phyloP scores from a whole-genome alignment of 2,113 vertebrate species.

The Pipra filicauda region DNA sequence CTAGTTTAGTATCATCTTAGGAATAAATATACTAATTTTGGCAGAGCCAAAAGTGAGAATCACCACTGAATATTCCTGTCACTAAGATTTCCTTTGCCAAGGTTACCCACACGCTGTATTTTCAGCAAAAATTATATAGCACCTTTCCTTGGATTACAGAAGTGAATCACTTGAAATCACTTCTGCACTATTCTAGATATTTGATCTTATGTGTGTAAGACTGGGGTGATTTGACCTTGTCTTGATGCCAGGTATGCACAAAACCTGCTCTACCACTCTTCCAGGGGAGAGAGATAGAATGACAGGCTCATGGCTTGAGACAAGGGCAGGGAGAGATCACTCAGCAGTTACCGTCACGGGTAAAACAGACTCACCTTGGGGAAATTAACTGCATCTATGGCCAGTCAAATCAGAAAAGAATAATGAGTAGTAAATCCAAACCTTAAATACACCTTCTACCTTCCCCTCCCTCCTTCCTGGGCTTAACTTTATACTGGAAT shows the following conservation, averaged over 20 bases:
- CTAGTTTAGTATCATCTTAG: not conserved
- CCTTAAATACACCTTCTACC: not conserved
- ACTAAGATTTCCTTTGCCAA: not conserved
- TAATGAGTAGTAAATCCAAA: not conserved
- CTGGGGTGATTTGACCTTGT: not conserved
- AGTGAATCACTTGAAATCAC: not conserved
- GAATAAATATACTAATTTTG: not conserved
- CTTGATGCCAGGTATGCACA: not conserved
- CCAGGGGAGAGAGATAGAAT: not conserved
- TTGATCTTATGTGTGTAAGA: not conserved
- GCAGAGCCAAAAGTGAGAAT: not conserved
- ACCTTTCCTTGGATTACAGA: not conserved
- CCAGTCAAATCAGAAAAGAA: not conserved
- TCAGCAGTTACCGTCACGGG: not conserved
- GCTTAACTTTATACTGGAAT: not conserved
- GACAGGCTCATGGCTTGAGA: fast-evolving
- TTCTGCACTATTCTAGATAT: not conserved
- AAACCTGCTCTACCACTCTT: not conserved
- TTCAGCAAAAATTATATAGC: not conserved
- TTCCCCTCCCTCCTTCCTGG: fast-evolving
- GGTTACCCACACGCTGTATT: not conserved
- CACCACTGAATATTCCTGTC: not conserved
- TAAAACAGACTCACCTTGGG: not conserved
- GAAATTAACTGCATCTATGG: not conserved
- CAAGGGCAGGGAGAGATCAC: not conserved